Evolutionary conservation across 2,797 vertebrate species (phyloP), one percentile per base, ranked within the genome.

Genomic region (Hirundo rustica): DNA sequence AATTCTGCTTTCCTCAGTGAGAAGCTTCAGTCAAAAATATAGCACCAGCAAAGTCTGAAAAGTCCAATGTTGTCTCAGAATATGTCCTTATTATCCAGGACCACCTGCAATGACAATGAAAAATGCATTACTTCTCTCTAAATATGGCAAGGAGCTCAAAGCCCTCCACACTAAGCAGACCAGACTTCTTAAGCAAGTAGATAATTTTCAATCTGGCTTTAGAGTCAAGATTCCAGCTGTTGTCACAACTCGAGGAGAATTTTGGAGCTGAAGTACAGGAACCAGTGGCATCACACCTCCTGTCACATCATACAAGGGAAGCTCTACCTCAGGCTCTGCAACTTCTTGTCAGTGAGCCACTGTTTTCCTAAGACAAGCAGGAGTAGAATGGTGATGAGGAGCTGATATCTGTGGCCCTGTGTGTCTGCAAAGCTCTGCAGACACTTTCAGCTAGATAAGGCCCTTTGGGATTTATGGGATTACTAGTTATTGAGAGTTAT

Each of bases 401-500:
- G 11, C 3, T 91, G 70, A 44, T 30, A 77, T 58, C 38, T 80
- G 72, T 78, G 38, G 16, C 61, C 53, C 45, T 85, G 30, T 3
- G 1, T 34, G 14, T 18, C 53, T 90, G n/a, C 26, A 66, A 42
- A 89, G 27, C 54, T 85, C 53, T 83, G 58, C 53, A 40, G 45
- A 67, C 55, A 65, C 53, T 92, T 62, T 68, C 62, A 87, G 50
- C 21, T 73, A 85, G 51, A 81, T 87, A 32, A 91, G 13, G 20
- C 10, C 42, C 30, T 64, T 44, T 45, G 92, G 47, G 77, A 62
- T 82, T 94, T 76, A 76, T 40, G 18, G 40, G 57, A 50, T 86
- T 93, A 90, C 89, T 81, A 88, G 34, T 92, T 94, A 93, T 48
- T 93, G 66, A 82, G 53, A 91, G 16, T 53, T 83, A 83, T 34